Conservation (phyloP, 2,888 invertebrate genomes). For the Gymnosoma rotundatum region DNA sequence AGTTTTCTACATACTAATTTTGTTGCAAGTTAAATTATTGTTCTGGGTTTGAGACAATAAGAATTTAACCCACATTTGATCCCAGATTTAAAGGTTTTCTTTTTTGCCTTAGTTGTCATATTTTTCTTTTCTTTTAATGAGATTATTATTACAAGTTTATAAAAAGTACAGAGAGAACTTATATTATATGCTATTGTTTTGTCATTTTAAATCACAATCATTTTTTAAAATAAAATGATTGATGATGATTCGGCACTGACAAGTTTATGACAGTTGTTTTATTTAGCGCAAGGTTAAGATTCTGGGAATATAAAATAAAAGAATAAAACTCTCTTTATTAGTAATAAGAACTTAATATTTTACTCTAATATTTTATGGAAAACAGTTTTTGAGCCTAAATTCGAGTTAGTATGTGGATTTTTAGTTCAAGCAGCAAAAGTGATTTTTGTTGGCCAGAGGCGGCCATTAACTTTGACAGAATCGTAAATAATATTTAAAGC, state of each 20-base stretch:
- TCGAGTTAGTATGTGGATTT: no score
- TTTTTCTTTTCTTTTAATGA: not conserved
- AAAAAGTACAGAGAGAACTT: conserved; percentile 1
- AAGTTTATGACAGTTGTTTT: not conserved
- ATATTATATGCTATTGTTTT: conserved; percentile 30
- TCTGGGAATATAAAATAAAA: no score
- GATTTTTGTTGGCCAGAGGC: no score
- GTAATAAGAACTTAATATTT: no score
- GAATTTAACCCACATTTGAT: conserved; percentile 34
- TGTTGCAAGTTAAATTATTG: not conserved
- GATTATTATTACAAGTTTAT: not conserved
- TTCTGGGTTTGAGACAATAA: not conserved
- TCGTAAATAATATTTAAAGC: no score
- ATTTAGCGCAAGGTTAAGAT: not conserved
- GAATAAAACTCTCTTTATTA: not conserved
- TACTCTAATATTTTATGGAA: no score
- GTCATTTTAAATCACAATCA: conserved; percentile 4
- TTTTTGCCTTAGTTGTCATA: not conserved
- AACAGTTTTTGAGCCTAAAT: no score
- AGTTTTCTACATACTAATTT: not conserved
- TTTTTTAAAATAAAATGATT: conserved; percentile 15
- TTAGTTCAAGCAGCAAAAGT: no score
- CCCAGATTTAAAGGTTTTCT: not conserved
- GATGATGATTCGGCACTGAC: conserved; percentile 3
- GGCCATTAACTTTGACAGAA: no score